Evolutionary conservation across 2,113 vertebrate species (phyloP), one percentile per base, ranked within the genome.

Genomic region (Microcebus murinus): DNA sequence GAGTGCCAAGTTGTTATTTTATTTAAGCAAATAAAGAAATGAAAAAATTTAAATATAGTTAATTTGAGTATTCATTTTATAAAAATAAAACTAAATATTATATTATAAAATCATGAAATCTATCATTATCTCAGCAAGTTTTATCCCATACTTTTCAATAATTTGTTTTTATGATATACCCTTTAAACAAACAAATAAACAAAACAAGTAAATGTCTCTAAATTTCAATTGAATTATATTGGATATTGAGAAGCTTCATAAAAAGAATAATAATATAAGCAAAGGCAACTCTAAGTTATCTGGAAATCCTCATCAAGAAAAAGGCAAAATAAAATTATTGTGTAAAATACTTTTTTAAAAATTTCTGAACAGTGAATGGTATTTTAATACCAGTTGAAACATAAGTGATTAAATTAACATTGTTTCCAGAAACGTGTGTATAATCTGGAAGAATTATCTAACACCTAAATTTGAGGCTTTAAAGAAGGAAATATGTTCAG

Each of bases 1-100:
- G 4, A 81, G 23, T 57, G 17, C 15, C 13, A 83, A 68, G 34
- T 21, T 91, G 27, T 27, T 70, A 39, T 68, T 89, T 82, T 55
- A 55, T 65, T 77, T 85, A 86, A 48, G n/a, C 84, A 92, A 91
- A 92, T 85, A 68, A 92, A 67, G 4, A 34, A 89, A 63, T 85
- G 25, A 20, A 1, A 94, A 52, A 77, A 59, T 29, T 52, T 91
- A 87, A 52, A 9, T 76, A 0, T 15, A 52, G 6, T 57, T 57
- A 81, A 81, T 70, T 71, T 29, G 52, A 90, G 42, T 34, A 59
- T 25, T 59, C 20, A 68, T 68, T 63, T 15, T 76, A 42, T 55
- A 91, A 70, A 76, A 73, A 45, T 25, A 1, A 70, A 10, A 77
- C 9, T 81, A 1, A 74, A 8, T 52, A 84, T 42, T 80, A 8